Evolutionary conservation across 2,797 vertebrate species (phyloP).

Genomic region (Peromyscus nudipes): DNA sequence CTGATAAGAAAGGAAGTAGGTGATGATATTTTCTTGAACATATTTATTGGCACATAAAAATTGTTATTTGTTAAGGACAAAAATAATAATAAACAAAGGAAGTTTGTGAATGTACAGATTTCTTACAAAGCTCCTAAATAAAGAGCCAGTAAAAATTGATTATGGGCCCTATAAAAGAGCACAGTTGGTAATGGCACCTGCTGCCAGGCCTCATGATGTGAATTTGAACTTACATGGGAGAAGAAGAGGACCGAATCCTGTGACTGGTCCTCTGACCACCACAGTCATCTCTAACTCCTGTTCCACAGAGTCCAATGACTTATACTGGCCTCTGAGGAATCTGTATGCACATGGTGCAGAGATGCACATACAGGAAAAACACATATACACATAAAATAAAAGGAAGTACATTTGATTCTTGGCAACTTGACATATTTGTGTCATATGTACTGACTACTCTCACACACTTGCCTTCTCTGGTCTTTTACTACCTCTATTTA

Average conservation of each 20-base stretch:
- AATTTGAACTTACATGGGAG: too few species aligned
- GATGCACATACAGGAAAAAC: background rate
- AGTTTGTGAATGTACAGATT: background rate
- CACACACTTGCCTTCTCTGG: background rate
- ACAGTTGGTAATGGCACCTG: too few species aligned
- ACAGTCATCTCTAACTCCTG: background rate
- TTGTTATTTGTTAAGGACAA: background rate
- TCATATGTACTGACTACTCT: background rate
- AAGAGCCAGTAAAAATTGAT: background rate
- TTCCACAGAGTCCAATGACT: background rate
- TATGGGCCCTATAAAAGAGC: background rate
- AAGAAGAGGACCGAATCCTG: background rate
- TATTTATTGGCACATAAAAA: background rate
- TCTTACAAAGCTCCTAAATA: background rate
- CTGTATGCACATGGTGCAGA: fast-evolving
- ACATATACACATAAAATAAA: background rate
- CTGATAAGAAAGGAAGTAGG: background rate
- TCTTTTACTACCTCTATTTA: background rate
- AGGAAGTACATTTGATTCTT: background rate
- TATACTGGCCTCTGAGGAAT: background rate
- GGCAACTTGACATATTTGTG: too few species aligned
- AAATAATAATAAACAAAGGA: background rate
- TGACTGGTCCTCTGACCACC: background rate
- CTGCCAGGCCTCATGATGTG: background rate
- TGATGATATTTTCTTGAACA: background rate